These are phyloP conservation scores for Dusona sp. DNA, from an alignment of 2,888 invertebrate genomes.

Conservation along the genomic window DNA sequence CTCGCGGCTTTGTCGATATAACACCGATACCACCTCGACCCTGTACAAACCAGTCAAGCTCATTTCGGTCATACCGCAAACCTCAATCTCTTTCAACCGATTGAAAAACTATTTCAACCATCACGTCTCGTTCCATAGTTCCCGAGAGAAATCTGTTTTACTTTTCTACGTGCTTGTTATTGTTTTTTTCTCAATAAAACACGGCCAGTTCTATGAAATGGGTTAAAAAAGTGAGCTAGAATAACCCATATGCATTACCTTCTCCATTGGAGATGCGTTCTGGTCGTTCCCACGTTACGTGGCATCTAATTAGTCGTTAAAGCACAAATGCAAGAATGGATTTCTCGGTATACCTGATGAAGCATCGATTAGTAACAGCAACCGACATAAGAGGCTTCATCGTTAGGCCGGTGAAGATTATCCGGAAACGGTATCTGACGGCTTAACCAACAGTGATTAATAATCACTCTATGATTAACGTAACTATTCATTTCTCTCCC, in stretches of 20 bases:
- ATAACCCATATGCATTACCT: background rate
- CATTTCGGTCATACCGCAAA: constrained; percentile 25
- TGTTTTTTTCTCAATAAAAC: background rate
- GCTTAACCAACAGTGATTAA: constrained; percentile 29
- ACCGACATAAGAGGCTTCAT: constrained; percentile 15
- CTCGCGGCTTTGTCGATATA: constrained; percentile 30
- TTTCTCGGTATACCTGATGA: constrained; percentile 46
- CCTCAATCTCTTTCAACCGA: constrained; percentile 11
- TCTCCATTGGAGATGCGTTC: constrained; percentile 53
- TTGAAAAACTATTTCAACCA: constrained; percentile 11
- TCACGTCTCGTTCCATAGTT: background rate
- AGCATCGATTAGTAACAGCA: constrained; percentile 45
- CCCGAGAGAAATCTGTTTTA: constrained; percentile 8
- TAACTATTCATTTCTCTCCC: background rate
- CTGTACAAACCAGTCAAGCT: constrained; percentile 17
- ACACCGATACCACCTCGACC: constrained; percentile 44
- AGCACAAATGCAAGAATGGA: constrained; percentile 50
- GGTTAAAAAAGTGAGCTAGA: background rate
- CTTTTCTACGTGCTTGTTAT: constrained; percentile 7
- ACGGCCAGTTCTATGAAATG: background rate
- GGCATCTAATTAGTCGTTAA: constrained; percentile 68
- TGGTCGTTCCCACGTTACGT: constrained; percentile 63
- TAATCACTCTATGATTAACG: constrained; percentile 46
- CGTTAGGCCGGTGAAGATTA: constrained; percentile 45
- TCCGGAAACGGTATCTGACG: constrained; percentile 43